Conservation (phyloP, 30 jellyfish, hydroid and myxozoan genomes). For the Pelagia noctiluca region DNA sequence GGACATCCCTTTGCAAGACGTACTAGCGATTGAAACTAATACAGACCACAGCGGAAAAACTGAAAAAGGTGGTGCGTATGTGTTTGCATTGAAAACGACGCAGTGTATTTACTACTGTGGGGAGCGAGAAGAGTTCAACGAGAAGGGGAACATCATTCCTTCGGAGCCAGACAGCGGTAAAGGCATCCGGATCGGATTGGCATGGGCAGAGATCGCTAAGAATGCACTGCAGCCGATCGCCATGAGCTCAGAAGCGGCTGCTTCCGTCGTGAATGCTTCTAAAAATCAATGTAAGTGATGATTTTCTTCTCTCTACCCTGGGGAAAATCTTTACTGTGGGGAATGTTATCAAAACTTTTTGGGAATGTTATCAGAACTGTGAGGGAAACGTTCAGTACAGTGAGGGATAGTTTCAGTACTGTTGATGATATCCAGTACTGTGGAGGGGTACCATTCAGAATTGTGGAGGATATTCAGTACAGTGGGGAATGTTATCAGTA, state of each 20-base stretch:
- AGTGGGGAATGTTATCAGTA: too few species aligned
- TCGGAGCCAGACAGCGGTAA: slow-evolving; percentile 93
- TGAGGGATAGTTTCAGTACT: too few species aligned
- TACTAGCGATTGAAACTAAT: slow-evolving; percentile 86
- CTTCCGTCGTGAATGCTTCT: slow-evolving; percentile 56
- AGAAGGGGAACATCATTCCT: slow-evolving; percentile 88
- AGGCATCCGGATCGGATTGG: slow-evolving; percentile 92
- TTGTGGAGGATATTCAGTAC: too few species aligned
- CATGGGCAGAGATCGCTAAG: slow-evolving; percentile 96
- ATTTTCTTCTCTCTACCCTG: too few species aligned
- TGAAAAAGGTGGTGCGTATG: slow-evolving; percentile 93
- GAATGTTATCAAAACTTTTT: neutral
- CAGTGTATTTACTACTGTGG: slow-evolving; percentile 85
- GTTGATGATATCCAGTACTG: too few species aligned
- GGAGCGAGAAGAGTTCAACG: slow-evolving; percentile 92
- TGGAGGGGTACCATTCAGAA: too few species aligned
- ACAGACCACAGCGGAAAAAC: slow-evolving; percentile 94
- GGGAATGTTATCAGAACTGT: too few species aligned
- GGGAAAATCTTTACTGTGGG: neutral
- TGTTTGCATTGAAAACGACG: slow-evolving; percentile 86
- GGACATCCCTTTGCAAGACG: slow-evolving; percentile 95
- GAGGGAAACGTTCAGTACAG: too few species aligned
- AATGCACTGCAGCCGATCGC: slow-evolving; percentile 94
- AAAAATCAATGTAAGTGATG: neutral
- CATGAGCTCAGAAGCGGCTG: slow-evolving; percentile 64